Base-by-base conservation (phyloP, 2,888 invertebrate species). In the Drosophila glabriapex region DNA sequence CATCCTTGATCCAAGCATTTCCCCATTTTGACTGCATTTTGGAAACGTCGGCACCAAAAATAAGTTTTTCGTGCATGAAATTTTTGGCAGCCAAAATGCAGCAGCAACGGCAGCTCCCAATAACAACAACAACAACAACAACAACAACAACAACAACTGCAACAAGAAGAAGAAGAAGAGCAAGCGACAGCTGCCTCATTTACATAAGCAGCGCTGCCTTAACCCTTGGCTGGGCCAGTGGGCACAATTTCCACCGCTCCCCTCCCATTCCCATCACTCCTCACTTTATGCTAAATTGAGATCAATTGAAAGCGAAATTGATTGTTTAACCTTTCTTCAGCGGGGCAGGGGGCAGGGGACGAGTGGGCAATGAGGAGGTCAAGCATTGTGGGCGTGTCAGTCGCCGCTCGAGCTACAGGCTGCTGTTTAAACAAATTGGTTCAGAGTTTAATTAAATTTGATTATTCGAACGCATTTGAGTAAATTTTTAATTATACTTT, bases 241-340 rank as follows among this genome's bases (percentile, higher is more conserved):
- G 64, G 43, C 37, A 60, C 19, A 31, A 16, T 43, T 56, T 16
- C n/a, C 28, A 12, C 52, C 50, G 16, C 9, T 60, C 28, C 39
- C 29, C 16, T 41, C n/a, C 16, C 52, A 25, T 31, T 33, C 7
- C 29, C n/a, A 10, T n/a, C 31, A 46, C 31, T 46, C 14, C 46
- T n/a, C 31, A 46, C 35, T 58, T 61, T 49, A 70, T 71, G 77
- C 77, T 83, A 82, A 88, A 88, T 88, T 88, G 87, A 76, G 80
- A 80, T 88, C 88, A 88, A 88, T 88, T 88, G 90, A 76, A 83
- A 83, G 74, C 76, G 66, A 84, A 88, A 86, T 86, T 89, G 90
- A 88, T 89, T 89, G 89, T 69, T 89, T 90, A 86, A 88, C 88
- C 89, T 88, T 82, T 82, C 16, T 58, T 58, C 19, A 28, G 39